These are phyloP conservation scores for Anguilla anguilla DNA, from an alignment of 2,797 vertebrate species.

Conservation along the genomic window DNA sequence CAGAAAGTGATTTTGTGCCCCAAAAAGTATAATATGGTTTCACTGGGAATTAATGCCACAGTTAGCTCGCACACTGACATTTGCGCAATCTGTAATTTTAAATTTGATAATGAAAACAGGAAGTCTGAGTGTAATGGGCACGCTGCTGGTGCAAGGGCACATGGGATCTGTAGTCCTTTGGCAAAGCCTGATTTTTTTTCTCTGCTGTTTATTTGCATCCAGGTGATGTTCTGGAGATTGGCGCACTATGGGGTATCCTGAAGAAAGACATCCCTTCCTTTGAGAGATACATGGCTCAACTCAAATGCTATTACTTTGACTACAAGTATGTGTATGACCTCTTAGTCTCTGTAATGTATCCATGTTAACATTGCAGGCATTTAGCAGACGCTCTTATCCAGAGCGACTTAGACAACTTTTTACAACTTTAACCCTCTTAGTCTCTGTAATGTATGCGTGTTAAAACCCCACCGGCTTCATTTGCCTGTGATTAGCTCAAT, in stretches of 20 bases:
- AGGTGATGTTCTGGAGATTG: constrained; percentile 95
- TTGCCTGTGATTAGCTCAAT: neutral
- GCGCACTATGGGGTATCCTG: constrained; percentile 91
- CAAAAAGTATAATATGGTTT: neutral
- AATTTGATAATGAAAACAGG: neutral
- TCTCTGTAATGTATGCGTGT: neutral
- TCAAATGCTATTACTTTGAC: constrained; percentile 97
- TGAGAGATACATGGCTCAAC: constrained; percentile 94
- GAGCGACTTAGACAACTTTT: too few relatives aligned
- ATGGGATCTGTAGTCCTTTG: neutral
- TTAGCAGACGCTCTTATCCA: too few relatives aligned
- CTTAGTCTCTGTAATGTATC: neutral
- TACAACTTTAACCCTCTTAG: too few relatives aligned
- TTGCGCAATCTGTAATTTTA: neutral
- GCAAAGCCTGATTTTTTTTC: neutral
- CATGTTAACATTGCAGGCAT: too few relatives aligned
- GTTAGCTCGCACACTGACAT: neutral
- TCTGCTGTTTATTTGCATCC: constrained; percentile 35
- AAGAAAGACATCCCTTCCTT: constrained; percentile 94
- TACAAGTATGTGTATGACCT: constrained; percentile 81
- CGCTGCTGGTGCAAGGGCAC: neutral
- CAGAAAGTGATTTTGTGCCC: neutral
- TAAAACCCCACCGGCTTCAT: neutral
- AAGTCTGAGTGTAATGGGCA: neutral
- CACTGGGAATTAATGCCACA: neutral